Conservation (phyloP, 2,113 vertebrate genomes). For the Barnardius zonarius region DNA sequence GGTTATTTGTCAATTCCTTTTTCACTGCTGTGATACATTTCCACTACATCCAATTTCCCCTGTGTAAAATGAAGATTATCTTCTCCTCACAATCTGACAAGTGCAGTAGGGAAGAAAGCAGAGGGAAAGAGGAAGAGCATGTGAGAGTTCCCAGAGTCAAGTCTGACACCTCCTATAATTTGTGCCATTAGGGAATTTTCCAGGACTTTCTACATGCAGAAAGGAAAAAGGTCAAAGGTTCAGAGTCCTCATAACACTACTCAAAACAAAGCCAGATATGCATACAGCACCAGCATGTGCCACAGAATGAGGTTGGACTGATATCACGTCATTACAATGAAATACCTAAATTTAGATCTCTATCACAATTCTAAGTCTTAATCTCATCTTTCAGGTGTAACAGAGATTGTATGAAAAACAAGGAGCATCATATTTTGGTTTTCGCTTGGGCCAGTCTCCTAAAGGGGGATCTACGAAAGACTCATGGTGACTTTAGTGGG, state of each 20-base stretch:
- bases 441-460: neutral
- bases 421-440: neutral
- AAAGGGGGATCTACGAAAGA: neutral
- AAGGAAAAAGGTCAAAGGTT: slow-evolving; percentile 32
- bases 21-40: slow-evolving; percentile 13
- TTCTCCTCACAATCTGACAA: slow-evolving; percentile 50
- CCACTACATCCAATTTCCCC: slow-evolving; percentile 22
- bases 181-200: slow-evolving; percentile 46
- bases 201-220: slow-evolving; percentile 3
- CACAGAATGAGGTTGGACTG: neutral
- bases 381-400: neutral
- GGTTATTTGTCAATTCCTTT: slow-evolving; percentile 27
- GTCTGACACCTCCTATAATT: neutral
- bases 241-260: neutral
- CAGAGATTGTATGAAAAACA: neutral
- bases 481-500: neutral
- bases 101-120: neutral
- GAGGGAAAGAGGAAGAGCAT: rapidly evolving
- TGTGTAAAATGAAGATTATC: slow-evolving; percentile 52
- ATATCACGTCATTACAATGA: neutral
- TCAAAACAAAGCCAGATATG: slow-evolving; percentile 6
- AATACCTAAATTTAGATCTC: neutral
- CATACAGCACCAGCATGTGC: neutral
- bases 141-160: neutral
- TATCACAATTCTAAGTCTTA: neutral